Evolutionary conservation across 2,797 vertebrate species (phyloP), one percentile per base, ranked within the genome.

Genomic region (Xyrichtys novacula): DNA sequence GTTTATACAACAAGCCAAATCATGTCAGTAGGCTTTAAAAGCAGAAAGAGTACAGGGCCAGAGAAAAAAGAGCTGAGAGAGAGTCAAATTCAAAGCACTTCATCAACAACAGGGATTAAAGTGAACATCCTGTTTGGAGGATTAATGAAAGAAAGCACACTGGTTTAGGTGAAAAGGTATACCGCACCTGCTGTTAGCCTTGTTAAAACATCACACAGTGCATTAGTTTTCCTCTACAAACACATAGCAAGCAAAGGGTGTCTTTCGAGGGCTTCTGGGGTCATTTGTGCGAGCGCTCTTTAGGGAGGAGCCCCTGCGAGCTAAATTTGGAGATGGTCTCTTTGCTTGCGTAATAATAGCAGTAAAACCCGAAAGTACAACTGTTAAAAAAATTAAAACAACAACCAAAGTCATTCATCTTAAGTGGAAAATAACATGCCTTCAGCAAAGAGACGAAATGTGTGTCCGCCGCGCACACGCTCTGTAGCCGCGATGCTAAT

Each of bases 361-460:
- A 63, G 50, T 38, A 68, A 81, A 82, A 77, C 46, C 34, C 36
- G 65, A 71, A 78, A 23, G 67, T 31, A 62, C 54, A 70, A 76
- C 68, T 29, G 28, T 61, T n/a, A n/a, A 59, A 65, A 54, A 80
- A 26, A 63, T 11, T 53, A 73, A 56, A 53, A 74, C 40, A 70
- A 77, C 63, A 70, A 64, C 50, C 64, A 20, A 38, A 29, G 57
- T 36, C 40, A 59, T 79, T 79, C 67, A 81, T 76, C 59, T 72
- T 64, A 73, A 81, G 80, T 77, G 81, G 74, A 85, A 89, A 88
- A 90, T 85, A 58, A 78, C 79, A 84, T 17, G 48, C 76, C 29
- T 80, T 80, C 66, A 74, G 32, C 80, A 54, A 20, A 25, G 14
- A 16, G 23, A 7, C 44, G 15, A 25, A 46, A n/a, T 72, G 48